Evolutionary conservation across 2,888 invertebrate genomes (phyloP).

Genomic region (Eupithecia subfuscata): DNA sequence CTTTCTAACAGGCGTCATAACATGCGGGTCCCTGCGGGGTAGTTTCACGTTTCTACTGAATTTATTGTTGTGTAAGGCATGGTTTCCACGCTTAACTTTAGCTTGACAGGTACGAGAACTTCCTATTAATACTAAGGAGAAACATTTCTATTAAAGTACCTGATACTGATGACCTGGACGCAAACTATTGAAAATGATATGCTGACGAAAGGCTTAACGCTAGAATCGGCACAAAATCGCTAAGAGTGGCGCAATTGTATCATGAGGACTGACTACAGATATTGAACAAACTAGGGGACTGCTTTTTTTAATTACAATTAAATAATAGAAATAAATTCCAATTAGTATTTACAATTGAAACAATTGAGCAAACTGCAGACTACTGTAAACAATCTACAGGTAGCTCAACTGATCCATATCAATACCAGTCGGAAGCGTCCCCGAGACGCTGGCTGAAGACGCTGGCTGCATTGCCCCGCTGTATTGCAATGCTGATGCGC

Average conservation of each 20-base stretch:
- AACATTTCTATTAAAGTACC: background rate
- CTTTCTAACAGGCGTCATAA: slow-evolving; percentile 45
- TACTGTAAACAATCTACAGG: too few species aligned
- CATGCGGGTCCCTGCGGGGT: slow-evolving; percentile 42
- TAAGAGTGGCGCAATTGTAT: background rate
- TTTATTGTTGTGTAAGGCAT: slow-evolving; percentile 44
- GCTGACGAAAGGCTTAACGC: background rate
- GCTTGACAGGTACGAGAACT: background rate
- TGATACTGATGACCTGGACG: background rate
- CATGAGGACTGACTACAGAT: background rate
- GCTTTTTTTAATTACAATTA: too few species aligned
- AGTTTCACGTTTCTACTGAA: slow-evolving; percentile 49
- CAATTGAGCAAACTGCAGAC: too few species aligned
- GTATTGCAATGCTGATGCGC: too few species aligned
- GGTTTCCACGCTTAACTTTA: slow-evolving; percentile 7
- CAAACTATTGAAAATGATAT: background rate
- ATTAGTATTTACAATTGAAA: too few species aligned
- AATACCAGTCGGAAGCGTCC: too few species aligned
- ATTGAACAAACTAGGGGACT: background rate
- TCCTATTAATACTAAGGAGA: background rate
- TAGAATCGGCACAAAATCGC: background rate
- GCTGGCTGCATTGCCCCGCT: too few species aligned
- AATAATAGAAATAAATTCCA: too few species aligned
- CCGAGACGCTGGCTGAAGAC: too few species aligned
- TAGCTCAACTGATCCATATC: too few species aligned